Base-by-base conservation (phyloP, 2,113 vertebrate genomes). In the Epinephelus moara region DNA sequence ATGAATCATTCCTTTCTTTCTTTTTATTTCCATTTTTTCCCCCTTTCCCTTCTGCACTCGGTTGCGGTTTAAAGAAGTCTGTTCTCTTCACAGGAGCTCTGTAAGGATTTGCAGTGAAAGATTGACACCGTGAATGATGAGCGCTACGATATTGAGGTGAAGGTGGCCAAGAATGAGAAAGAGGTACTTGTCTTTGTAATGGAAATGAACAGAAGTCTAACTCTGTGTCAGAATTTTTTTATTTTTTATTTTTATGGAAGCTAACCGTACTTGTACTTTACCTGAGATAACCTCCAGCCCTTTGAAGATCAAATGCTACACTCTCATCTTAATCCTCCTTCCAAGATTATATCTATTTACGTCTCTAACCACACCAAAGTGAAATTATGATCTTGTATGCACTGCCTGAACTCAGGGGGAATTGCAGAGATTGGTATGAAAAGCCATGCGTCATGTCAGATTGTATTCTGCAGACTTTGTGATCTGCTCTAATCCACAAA, bases 81-180 rank as follows among this genome's bases (percentile, higher is more conserved):
- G 69, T 74, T 71, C 77, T 60, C 73, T 80, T 93, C 85, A 71
- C 89, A 93, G 91, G 88, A 89, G 79, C 85, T 95, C 80, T 94
- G 93, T 77, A 89, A 80, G 91, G 93, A 94, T 82, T 92, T 95
- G 68, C 93, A 92, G 85, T 75, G 82, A 60, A 89, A 93, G 91
- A 95, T 91, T 89, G 95, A 94, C 81, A 75, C 78, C 14, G 89
- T 82, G 59, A 92, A 95, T 90, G 95, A 96, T 84, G 94, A 90
- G 45, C 78, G 85, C 61, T 93, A 91, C 47, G 91, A 96, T 90
- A 92, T 81, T 50, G 91, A 92, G 88, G 77, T 87, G 53, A 95
- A 95, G 89, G 94, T 95, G 72, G 85, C 72, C 84, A 88, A 90
- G 90, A 95, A 95, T 90, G 89, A 92, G 59, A 87, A 86, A 63